Conservation (phyloP, 2,888 invertebrate genomes). For the Seira ritae region DNA sequence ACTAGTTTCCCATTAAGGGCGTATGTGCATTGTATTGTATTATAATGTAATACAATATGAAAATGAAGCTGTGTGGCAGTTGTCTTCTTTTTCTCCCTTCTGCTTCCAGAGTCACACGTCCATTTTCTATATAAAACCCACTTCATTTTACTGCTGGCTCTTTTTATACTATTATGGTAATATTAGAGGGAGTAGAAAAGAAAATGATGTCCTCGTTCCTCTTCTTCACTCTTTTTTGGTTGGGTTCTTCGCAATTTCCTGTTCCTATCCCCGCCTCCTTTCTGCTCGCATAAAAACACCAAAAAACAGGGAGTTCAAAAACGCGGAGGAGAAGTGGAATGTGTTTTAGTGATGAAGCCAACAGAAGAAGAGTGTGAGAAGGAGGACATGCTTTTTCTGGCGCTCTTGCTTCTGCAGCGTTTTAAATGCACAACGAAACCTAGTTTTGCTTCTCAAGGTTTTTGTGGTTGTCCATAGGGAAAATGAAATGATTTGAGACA, state of each 20-base stretch:
- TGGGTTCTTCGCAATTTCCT: constrained; percentile 57
- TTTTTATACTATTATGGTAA: constrained; percentile 37
- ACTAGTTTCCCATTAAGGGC: constrained; percentile 13
- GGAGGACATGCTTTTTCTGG: neutral
- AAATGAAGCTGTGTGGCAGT: constrained; percentile 13
- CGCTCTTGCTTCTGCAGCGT: too few species aligned
- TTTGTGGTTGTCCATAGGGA: constrained; percentile 11
- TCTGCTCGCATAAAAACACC: neutral
- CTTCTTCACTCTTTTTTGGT: constrained; percentile 32
- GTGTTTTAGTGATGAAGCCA: neutral
- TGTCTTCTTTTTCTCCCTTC: constrained; percentile 9
- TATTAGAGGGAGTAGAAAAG: neutral
- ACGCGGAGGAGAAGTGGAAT: neutral
- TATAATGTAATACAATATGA: constrained; percentile 14
- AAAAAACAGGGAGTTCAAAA: neutral
- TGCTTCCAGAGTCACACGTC: constrained; percentile 22
- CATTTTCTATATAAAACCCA: constrained; percentile 42
- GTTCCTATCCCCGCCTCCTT: constrained; percentile 38
- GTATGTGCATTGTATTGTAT: constrained; percentile 13
- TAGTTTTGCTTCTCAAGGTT: neutral
- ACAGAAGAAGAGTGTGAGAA: neutral
- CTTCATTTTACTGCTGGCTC: constrained; percentile 41
- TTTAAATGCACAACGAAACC: constrained; percentile 1
- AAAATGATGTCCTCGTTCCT: constrained; percentile 22
- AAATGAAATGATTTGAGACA: constrained; percentile 14